phyloP scores from a whole-genome alignment of 2,888 invertebrate genomes.

The Drosophila eohydei region DNA sequence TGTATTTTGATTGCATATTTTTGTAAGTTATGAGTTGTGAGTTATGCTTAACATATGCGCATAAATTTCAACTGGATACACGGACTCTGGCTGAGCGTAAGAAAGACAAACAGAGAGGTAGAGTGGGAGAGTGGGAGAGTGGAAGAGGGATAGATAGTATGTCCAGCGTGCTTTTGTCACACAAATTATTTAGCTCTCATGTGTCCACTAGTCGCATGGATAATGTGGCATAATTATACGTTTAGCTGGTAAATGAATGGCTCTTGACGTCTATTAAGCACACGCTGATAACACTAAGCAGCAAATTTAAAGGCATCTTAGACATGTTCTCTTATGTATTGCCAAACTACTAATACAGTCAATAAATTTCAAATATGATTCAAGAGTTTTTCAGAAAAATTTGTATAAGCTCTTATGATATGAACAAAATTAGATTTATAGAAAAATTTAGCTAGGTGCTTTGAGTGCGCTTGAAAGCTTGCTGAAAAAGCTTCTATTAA shows the following conservation, averaged over 20 bases:
- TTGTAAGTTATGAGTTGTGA: conserved; percentile 49
- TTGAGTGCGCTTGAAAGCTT: too few species aligned
- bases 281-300: conserved; percentile 1
- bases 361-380: too few species aligned
- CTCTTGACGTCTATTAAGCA: conserved; percentile 20
- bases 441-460: too few species aligned
- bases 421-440: background rate
- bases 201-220: conserved; percentile 12
- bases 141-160: conserved; percentile 4
- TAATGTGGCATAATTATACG: conserved; percentile 45
- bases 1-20: conserved; percentile 63
- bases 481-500: too few species aligned
- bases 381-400: too few species aligned
- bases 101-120: background rate
- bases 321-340: too few species aligned
- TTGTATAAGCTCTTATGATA: background rate
- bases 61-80: conserved; percentile 33
- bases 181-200: conserved; percentile 33
- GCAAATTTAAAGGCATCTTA: background rate
- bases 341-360: too few species aligned
- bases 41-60: conserved; percentile 50
- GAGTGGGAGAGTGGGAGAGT: background rate
- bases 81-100: background rate
- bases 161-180: conserved; percentile 31
- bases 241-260: conserved; percentile 18